Evolutionary conservation across 2,888 invertebrate species (phyloP).

Genomic region (Maniola hyperantus): DNA sequence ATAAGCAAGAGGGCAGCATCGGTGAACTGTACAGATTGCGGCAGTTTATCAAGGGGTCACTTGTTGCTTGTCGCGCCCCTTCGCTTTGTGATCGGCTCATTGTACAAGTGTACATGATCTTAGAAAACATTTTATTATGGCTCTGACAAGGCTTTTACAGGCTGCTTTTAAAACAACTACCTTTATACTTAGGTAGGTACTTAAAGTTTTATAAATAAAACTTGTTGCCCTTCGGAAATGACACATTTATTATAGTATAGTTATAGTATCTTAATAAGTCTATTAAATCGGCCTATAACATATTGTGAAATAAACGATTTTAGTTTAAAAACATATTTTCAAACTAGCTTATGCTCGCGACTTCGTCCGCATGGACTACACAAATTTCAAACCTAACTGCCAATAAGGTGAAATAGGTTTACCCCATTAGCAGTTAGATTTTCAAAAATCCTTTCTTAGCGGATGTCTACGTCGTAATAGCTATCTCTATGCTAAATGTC

Average conservation of each 20-base stretch:
- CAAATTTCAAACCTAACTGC: too few species aligned
- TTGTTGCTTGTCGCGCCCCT: conserved; percentile 46
- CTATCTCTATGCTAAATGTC: too few species aligned
- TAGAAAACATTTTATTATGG: conserved; percentile 17
- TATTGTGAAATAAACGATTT: too few species aligned
- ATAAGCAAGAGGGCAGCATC: conserved; percentile 58
- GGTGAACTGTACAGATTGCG: conserved; percentile 61
- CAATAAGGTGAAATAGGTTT: too few species aligned
- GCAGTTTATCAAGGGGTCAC: conserved; percentile 71
- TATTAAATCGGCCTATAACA: too few species aligned
- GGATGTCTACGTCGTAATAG: too few species aligned
- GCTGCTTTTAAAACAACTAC: not conserved
- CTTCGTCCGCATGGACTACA: too few species aligned
- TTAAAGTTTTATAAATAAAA: not conserved
- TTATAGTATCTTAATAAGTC: too few species aligned
- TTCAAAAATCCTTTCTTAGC: too few species aligned
- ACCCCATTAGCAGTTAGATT: too few species aligned
- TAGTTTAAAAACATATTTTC: too few species aligned
- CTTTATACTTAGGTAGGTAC: not conserved
- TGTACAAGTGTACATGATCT: conserved; percentile 10
- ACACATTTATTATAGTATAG: not conserved
- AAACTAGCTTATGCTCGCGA: too few species aligned
- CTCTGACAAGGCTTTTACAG: not conserved
- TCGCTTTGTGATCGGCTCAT: conserved; percentile 36
- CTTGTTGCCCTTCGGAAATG: not conserved